phyloP scores from a whole-genome alignment of 2,113 vertebrate genomes.

The Rana temporaria region DNA sequence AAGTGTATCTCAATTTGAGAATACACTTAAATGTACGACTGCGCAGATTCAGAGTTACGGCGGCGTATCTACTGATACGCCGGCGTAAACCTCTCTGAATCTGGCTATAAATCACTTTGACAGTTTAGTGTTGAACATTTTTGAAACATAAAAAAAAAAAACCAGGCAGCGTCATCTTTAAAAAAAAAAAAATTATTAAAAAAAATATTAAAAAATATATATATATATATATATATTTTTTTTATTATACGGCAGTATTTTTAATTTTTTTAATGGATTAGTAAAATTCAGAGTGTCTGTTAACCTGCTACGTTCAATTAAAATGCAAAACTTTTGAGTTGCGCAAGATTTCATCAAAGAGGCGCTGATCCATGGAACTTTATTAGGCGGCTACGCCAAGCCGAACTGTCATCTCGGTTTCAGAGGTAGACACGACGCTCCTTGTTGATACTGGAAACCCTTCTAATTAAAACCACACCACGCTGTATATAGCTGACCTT shows the following conservation, averaged over 20 bases:
- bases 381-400: constrained; percentile 46
- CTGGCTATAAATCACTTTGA: too few relatives aligned
- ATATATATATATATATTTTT: too few relatives aligned
- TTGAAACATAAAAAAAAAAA: background rate
- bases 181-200: too few relatives aligned
- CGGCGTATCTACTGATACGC: too few relatives aligned
- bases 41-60: too few relatives aligned
- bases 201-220: too few relatives aligned
- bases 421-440: constrained; percentile 35
- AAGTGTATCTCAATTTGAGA: too few relatives aligned
- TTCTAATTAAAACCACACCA: constrained; percentile 58
- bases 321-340: constrained; percentile 38
- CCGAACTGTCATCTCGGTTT: constrained; percentile 31
- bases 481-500: constrained; percentile 53
- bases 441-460: constrained; percentile 56
- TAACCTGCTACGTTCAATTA: constrained; percentile 58
- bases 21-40: too few relatives aligned
- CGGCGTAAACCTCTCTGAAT: too few relatives aligned
- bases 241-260: background rate
- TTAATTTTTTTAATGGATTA: constrained; percentile 49
- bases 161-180: constrained; percentile 15
- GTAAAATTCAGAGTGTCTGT: constrained; percentile 61
- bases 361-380: constrained; percentile 45
- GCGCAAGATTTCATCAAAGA: constrained; percentile 53
- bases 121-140: constrained; percentile 39